Evolutionary conservation across 2,113 vertebrate species (phyloP).

Genomic region (Anoura caudifer): DNA sequence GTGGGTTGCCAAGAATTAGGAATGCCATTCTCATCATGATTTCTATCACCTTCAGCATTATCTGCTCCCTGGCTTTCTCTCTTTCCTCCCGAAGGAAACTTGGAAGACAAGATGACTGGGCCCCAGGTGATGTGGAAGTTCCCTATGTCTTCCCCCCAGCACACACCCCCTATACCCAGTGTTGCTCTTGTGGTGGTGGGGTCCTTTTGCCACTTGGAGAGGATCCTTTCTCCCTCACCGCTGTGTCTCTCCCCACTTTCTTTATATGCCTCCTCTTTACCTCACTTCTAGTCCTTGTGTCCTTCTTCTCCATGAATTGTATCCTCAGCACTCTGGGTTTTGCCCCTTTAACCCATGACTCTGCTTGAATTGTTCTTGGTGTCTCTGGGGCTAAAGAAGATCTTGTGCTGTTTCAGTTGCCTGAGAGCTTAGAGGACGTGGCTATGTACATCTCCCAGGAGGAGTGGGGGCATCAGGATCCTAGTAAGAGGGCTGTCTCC

Average conservation of each 20-base stretch:
- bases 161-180: background rate
- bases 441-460: constrained; percentile 73
- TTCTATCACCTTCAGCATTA: constrained; percentile 72
- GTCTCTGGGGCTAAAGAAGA: constrained; percentile 48
- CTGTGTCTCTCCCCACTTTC: background rate
- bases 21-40: constrained; percentile 62
- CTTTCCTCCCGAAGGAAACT: constrained; percentile 72
- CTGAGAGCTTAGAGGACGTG: constrained; percentile 73
- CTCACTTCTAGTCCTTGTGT: background rate
- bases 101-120: constrained; percentile 71
- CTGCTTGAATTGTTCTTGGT: constrained; percentile 45
- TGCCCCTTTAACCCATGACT: constrained; percentile 5
- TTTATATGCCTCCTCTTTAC: background rate
- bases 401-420: constrained; percentile 74
- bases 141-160: background rate
- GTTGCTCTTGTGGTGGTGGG: background rate
- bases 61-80: constrained; percentile 74
- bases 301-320: background rate
- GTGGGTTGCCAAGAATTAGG: background rate
- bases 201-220: background rate
- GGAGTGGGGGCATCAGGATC: constrained; percentile 68
- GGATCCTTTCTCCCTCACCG: background rate
- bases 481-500: constrained; percentile 62
- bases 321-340: constrained; percentile 12
- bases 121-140: constrained; percentile 70